Base-by-base conservation (phyloP, 2,888 invertebrate genomes). In the Melieria crassipennis region DNA sequence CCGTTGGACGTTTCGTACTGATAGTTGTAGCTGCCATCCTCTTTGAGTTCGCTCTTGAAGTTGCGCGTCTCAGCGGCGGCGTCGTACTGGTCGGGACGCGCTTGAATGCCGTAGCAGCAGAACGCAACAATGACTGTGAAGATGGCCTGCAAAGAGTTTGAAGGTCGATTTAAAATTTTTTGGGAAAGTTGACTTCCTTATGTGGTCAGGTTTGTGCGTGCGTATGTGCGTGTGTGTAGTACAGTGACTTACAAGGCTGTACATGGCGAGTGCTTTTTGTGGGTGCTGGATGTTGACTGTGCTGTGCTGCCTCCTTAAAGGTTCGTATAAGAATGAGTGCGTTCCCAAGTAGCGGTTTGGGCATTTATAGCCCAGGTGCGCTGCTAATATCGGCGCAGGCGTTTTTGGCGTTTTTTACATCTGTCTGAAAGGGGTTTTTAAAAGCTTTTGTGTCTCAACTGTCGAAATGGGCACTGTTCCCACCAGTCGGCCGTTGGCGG, bases 1-100 rank as follows among this genome's bases (percentile, higher is more conserved):
- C 91, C 91, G 79, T 92, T 91, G 13, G 87, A 87, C 75, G 91
- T 91, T 77, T 90, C 86, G 79, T 82, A 91, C 5, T 73, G 69
- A 80, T 84, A 89, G 0, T 79, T 68, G 83, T 85, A 91, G 64
- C 82, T 78, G 30, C 87, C 82, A 72, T 90, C 90, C 70, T 83
- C 82, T 73, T 80, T 81, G 3, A 82, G 50, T 63, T 86, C 80
- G 67, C 70, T 88, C 85, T 57, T 80, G 73, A 67, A 89, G 86
- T 70, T 90, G 86, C 76, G 79, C 4, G 1, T 78, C 66, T 85
- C 81, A 3, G 86, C 85, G 10, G 63, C 73, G 13, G 81, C 84
- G 76, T 86, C 85, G 56, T 76, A 82, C 45, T 82, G 77, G 74
- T 82, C 78, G n/a, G 84, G 80, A 16, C 80, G 81, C 52, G 82